Conservation (phyloP, 2,113 vertebrate species). For the Zeus faber region DNA sequence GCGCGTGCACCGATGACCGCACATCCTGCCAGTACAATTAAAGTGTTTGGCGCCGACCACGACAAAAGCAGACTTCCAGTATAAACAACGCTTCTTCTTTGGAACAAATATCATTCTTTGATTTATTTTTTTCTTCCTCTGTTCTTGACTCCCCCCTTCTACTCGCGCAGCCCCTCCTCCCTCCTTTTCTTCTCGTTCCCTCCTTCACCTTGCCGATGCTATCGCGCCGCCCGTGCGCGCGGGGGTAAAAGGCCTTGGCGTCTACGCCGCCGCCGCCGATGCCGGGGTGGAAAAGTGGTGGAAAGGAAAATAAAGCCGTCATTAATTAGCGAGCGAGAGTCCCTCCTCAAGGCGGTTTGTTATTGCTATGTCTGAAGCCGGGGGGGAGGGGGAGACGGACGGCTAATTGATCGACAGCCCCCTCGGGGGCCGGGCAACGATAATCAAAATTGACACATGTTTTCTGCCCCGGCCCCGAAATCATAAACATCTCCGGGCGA, state of each 20-base stretch:
- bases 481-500: constrained; percentile 43
- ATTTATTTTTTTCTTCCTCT: not conserved
- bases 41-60: constrained; percentile 6
- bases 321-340: constrained; percentile 53
- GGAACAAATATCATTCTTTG: too few species aligned
- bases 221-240: not conserved
- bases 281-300: too few species aligned
- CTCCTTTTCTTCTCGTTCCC: constrained; percentile 8
- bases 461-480: constrained; percentile 42
- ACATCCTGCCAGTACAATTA: constrained; percentile 12
- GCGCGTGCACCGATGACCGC: constrained; percentile 4
- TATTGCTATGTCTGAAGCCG: constrained; percentile 62
- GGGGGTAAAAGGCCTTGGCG: not conserved
- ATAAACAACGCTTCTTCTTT: constrained; percentile 13
- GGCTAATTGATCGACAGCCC: constrained; percentile 56
- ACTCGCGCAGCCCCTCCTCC: not conserved
- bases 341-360: constrained; percentile 50
- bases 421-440: constrained; percentile 46
- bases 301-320: constrained; percentile 65
- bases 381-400: constrained; percentile 25
- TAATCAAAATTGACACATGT: constrained; percentile 62
- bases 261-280: not conserved
- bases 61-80: not conserved
- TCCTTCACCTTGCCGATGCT: constrained; percentile 1
- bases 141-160: too few species aligned